phyloP scores from a whole-genome alignment of 2,113 vertebrate species.

The Motacilla tschutschensis region DNA sequence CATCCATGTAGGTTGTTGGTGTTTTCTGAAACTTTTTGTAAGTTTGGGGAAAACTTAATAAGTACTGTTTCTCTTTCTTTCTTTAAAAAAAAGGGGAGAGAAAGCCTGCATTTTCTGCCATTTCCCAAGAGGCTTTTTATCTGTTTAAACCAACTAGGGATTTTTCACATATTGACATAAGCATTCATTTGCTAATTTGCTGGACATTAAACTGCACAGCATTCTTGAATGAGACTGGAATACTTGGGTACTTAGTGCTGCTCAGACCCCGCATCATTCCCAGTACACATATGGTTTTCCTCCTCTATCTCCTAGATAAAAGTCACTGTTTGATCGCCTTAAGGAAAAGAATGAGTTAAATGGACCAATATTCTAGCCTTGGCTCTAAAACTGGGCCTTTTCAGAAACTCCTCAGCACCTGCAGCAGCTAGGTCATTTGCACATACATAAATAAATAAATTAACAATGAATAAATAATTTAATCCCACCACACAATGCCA shows the following conservation, averaged over 20 bases:
- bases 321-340: conserved; percentile 80
- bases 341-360: conserved; percentile 84
- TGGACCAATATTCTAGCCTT: conserved; percentile 79
- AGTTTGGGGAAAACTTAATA: conserved; percentile 27
- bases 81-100: conserved; percentile 45
- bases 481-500: conserved; percentile 77
- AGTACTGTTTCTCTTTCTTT: conserved; percentile 36
- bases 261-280: conserved; percentile 43
- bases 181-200: conserved; percentile 85
- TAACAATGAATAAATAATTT: conserved; percentile 89
- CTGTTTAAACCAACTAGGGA: conserved; percentile 72
- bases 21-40: not conserved
- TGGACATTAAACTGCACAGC: conserved; percentile 70
- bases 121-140: conserved; percentile 68
- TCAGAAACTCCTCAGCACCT: conserved; percentile 79
- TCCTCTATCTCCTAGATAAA: conserved; percentile 73
- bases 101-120: conserved; percentile 56
- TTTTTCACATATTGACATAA: conserved; percentile 81
- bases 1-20: not conserved
- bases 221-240: conserved; percentile 67
- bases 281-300: conserved; percentile 62
- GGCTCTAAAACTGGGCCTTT: conserved; percentile 74
- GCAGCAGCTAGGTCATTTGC: conserved; percentile 80
- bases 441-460: conserved; percentile 87
- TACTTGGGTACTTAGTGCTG: conserved; percentile 57